Base-by-base conservation (phyloP, 2,797 vertebrate species). In the Falco rusticolus region DNA sequence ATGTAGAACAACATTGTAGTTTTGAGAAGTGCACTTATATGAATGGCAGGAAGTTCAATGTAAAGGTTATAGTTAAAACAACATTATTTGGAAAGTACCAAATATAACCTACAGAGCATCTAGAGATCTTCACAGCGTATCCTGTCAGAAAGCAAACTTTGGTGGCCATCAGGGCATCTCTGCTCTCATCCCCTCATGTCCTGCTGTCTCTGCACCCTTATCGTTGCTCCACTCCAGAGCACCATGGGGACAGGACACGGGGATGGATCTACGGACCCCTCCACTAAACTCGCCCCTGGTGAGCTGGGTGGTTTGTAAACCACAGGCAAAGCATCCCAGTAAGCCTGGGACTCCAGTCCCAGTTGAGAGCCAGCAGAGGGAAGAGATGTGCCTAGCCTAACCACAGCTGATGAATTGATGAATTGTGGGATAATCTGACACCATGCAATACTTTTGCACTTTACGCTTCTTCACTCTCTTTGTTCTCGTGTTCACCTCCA, bases 41-140 rank as follows among this genome's bases (percentile, higher is more conserved):
- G 1, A 84, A 74, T 21, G 84, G 93, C 97, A 97, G 97, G 96
- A 97, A 97, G 96, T 68, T 96, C 87, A 92, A 79, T 86, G 82
- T 82, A 97, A 97, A 97, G 96, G 96, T 97, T 97, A 95, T 59
- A 96, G 54, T 74, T 93, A n/a, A 93, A 94, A 97, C 41, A 95
- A 84, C 83, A 93, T 93, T 96, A 72, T 95, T 96, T 93, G 97
- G 96, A 97, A 97, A 97, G 96, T 96, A 97, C 97, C 95, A 96
- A 53, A 94, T 95, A 41, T 84, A 94, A 68, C 66, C 74, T 76
- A 11, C 48, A 89, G 82, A 81, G 48, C 3, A 8, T 92, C 48
- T 86, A 92, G 65, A 94, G 39, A 86, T 84, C 76, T 86, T 87
- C 82, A 41, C 28, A 37, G 57, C 41, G 72, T 91, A 90, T 90